A percentile compares a stretch with the other conserved stretches of the same genome.
These are phyloP conservation scores for Myotis pilosus DNA, from an alignment of 2,797 vertebrate genomes.

Conservation along the genomic window DNA sequence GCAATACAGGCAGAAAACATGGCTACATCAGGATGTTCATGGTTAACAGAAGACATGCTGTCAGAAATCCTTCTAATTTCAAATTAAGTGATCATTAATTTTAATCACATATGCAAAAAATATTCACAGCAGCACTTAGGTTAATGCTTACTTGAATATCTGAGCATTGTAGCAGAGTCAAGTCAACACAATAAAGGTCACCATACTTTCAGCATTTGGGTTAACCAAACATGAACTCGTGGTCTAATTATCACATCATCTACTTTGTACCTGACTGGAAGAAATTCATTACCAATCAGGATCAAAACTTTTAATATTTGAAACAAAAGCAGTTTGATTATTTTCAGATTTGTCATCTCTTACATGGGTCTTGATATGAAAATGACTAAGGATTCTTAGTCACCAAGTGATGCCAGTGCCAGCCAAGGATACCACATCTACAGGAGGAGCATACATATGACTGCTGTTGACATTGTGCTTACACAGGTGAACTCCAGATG, in stretches of 20 bases:
- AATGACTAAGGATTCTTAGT: background rate
- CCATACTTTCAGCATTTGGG: background rate
- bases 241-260: background rate
- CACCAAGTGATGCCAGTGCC: rapidly evolving
- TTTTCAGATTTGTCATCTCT: background rate
- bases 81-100: background rate
- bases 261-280: background rate
- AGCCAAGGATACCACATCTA: background rate
- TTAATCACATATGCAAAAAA: background rate
- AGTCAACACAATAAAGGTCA: background rate
- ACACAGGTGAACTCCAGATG: background rate
- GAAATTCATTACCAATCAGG: background rate
- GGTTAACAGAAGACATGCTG: background rate
- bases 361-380: background rate
- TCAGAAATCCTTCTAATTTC: background rate
- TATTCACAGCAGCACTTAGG: background rate
- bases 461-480: background rate
- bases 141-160: background rate
- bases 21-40: background rate
- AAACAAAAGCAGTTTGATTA: background rate
- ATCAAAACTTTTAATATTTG: background rate
- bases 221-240: background rate
- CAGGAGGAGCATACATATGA: background rate
- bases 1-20: background rate
- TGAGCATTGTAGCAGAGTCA: background rate